phyloP scores from a whole-genome alignment of 1,140 invertebrate species.

The Drosophila teissieri region DNA sequence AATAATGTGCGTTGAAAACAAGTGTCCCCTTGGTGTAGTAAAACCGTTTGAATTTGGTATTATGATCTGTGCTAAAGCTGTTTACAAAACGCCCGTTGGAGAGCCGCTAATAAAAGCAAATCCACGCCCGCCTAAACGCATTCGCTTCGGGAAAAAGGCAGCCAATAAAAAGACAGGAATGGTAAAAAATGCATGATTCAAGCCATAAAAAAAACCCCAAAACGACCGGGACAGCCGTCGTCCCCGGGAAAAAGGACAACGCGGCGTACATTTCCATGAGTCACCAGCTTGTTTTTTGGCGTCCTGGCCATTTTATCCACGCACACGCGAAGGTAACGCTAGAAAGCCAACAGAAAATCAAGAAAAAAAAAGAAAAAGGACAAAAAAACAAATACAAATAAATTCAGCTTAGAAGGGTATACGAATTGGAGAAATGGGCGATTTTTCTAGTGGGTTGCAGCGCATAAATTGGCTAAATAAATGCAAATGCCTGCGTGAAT shows the following conservation, averaged over 20 bases:
- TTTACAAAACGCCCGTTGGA: constrained; percentile 60
- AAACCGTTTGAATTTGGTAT: constrained; percentile 65
- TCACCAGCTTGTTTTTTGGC: constrained; percentile 39
- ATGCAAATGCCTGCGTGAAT: constrained; percentile 60
- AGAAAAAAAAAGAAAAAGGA: constrained; percentile 7
- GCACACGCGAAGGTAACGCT: constrained; percentile 58
- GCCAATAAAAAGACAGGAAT: constrained; percentile 72
- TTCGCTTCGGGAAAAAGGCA: constrained; percentile 18
- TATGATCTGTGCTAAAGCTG: constrained; percentile 69
- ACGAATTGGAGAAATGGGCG: constrained; percentile 28
- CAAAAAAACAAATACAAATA: constrained; percentile 9
- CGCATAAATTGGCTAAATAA: constrained; percentile 71
- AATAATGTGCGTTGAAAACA: constrained; percentile 10
- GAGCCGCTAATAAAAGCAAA: constrained; percentile 52
- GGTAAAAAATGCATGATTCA: constrained; percentile 79
- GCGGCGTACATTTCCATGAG: constrained; percentile 40
- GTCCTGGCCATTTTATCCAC: constrained; percentile 8
- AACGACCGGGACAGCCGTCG: constrained; percentile 35
- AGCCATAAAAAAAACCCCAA: constrained; percentile 58
- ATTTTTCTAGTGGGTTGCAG: constrained; percentile 31
- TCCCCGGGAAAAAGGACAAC: constrained; percentile 24
- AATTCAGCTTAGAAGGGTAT: constrained; percentile 37
- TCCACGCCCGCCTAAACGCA: constrained; percentile 36
- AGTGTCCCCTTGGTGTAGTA: constrained; percentile 45
- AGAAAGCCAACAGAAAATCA: constrained; percentile 20